These are phyloP conservation scores for Palaemon carinicauda DNA, from an alignment of 1,140 invertebrate genomes.

Conservation along the genomic window DNA sequence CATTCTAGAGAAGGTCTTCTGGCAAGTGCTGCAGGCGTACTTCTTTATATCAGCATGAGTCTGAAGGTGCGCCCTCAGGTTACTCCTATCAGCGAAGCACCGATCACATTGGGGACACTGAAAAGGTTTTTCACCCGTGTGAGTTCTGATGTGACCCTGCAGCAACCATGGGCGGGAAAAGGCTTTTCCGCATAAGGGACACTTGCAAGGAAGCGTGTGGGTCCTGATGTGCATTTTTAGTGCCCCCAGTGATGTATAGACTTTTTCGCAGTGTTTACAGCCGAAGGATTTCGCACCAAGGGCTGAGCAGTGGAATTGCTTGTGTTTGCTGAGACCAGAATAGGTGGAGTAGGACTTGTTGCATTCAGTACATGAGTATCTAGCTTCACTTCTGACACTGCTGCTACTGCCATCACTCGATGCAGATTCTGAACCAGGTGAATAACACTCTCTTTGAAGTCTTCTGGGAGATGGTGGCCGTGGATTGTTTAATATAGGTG, in stretches of 20 bases:
- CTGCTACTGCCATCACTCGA: constrained; percentile 40
- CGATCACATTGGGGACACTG: constrained; percentile 50
- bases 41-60: constrained; percentile 52
- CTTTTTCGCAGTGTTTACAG: constrained; percentile 50
- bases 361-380: constrained; percentile 32
- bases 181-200: constrained; percentile 45
- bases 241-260: constrained; percentile 47
- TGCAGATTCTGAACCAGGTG: constrained; percentile 39
- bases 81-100: constrained; percentile 52
- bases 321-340: constrained; percentile 51
- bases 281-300: constrained; percentile 38
- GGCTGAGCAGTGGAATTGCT: constrained; percentile 47
- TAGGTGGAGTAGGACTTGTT: constrained; percentile 44
- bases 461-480: constrained; percentile 1
- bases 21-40: constrained; percentile 47
- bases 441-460: constrained; percentile 13
- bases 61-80: constrained; percentile 50
- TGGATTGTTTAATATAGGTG: neutral
- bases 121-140: constrained; percentile 51
- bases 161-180: constrained; percentile 48
- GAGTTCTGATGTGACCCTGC: constrained; percentile 55
- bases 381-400: neutral
- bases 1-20: constrained; percentile 51
- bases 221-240: constrained; percentile 52
- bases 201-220: constrained; percentile 51